phyloP scores from a whole-genome alignment of 2,888 invertebrate species.

The Eupithecia exiguata region DNA sequence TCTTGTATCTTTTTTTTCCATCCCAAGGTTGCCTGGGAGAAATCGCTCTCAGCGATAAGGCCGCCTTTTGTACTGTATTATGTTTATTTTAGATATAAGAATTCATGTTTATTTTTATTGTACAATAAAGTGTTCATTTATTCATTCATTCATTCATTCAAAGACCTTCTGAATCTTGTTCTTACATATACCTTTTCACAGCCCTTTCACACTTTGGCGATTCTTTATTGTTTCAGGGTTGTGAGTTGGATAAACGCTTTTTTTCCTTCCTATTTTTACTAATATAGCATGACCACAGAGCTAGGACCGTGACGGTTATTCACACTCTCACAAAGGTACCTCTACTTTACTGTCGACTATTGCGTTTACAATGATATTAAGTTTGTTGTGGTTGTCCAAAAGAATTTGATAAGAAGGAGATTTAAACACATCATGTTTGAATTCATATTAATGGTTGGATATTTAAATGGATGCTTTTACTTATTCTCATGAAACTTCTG shows the following conservation, averaged over 20 bases:
- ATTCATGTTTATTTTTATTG: too few relatives aligned
- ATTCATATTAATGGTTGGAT: not conserved
- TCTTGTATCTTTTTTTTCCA: too few relatives aligned
- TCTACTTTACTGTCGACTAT: not conserved
- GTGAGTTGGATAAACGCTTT: not conserved
- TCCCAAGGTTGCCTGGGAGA: too few relatives aligned
- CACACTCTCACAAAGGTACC: not conserved
- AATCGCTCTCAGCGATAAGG: too few relatives aligned
- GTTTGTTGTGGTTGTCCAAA: too few relatives aligned
- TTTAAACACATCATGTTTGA: too few relatives aligned
- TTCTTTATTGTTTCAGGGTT: not conserved
- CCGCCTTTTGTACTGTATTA: too few relatives aligned
- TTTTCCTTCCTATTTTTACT: not conserved
- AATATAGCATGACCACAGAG: not conserved
- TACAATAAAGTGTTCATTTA: too few relatives aligned
- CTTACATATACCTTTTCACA: not conserved
- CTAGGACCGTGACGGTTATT: not conserved
- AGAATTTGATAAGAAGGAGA: too few relatives aligned
- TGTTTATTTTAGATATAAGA: too few relatives aligned
- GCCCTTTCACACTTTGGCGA: not conserved
- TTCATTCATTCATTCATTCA: too few relatives aligned
- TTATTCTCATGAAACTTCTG: not conserved
- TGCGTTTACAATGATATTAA: too few relatives aligned
- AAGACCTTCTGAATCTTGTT: constrained; percentile 21
- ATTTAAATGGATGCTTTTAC: not conserved